phyloP scores from a whole-genome alignment of 2,113 vertebrate genomes.

The Dinomys branickii region DNA sequence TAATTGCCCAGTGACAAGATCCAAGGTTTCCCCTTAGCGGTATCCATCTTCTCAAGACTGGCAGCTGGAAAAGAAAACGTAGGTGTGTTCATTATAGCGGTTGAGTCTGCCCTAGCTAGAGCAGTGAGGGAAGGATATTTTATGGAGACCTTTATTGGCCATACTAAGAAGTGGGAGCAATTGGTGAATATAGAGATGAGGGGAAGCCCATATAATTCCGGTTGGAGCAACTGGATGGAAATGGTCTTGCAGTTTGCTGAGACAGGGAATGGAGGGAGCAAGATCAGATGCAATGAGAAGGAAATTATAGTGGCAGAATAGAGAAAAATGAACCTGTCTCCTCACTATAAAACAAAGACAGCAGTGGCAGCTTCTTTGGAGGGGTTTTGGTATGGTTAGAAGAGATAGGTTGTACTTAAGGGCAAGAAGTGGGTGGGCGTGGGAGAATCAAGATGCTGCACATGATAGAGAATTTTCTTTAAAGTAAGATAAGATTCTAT shows the following conservation, averaged over 20 bases:
- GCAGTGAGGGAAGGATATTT: neutral
- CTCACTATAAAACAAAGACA: neutral
- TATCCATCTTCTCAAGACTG: neutral
- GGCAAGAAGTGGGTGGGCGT: neutral
- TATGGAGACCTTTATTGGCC: neutral
- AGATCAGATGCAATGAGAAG: neutral
- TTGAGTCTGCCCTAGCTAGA: neutral
- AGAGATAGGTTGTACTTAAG: neutral
- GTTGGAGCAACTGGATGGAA: neutral
- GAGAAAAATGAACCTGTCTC: neutral
- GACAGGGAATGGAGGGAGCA: neutral
- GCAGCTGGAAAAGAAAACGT: neutral
- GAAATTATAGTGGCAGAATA: neutral
- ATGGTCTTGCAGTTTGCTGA: neutral
- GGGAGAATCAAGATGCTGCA: neutral
- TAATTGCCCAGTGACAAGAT: neutral
- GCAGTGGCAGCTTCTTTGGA: neutral
- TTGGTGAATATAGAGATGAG: neutral
- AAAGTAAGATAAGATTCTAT: conserved; percentile 18
- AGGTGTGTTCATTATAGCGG: neutral
- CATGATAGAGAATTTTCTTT: neutral
- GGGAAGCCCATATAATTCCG: neutral
- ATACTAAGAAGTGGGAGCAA: neutral
- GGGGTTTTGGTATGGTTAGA: neutral
- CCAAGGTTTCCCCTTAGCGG: neutral